A percentile compares a stretch with the other conserved stretches of the same genome.
Conservation (phyloP, 2,797 vertebrate species). For the Acipenser ruthenus region DNA sequence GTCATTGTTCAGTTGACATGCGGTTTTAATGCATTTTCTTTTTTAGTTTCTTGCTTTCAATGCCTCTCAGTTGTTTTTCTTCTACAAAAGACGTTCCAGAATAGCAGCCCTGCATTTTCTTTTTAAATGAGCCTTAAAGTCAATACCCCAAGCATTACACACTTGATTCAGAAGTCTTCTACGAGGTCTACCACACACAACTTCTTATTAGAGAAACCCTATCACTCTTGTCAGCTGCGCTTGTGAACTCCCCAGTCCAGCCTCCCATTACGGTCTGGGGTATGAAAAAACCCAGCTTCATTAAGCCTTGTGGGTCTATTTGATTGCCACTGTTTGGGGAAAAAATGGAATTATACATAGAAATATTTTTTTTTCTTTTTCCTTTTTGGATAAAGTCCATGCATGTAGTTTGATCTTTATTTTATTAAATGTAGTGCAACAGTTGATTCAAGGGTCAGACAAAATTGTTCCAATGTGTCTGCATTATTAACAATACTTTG, state of each 20-base stretch:
- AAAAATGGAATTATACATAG: slow-evolving; percentile 9
- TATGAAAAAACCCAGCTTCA: slow-evolving; percentile 14
- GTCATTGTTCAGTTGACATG: slow-evolving; percentile 15
- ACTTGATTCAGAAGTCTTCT: slow-evolving; percentile 21
- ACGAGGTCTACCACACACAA: slow-evolving; percentile 22
- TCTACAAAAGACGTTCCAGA: slow-evolving; percentile 11
- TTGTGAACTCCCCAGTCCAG: slow-evolving; percentile 8
- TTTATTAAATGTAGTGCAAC: slow-evolving; percentile 19
- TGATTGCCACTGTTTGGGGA: slow-evolving; percentile 26
- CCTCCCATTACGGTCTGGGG: slow-evolving; percentile 12
- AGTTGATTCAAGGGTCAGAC: slow-evolving; percentile 23
- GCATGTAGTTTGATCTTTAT: slow-evolving; percentile 23
- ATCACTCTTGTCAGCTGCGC: slow-evolving; percentile 17
- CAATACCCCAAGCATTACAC: slow-evolving; percentile 18
- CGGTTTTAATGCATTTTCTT: slow-evolving; percentile 12
- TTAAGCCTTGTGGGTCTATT: slow-evolving; percentile 17
- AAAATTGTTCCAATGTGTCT: slow-evolving; percentile 23
- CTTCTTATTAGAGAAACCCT: slow-evolving; percentile 18
- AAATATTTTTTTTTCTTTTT: slow-evolving; percentile 3
- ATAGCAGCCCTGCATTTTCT: slow-evolving; percentile 19
- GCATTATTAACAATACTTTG: slow-evolving; percentile 21
- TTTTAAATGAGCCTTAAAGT: slow-evolving; percentile 25
- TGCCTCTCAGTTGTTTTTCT: background rate
- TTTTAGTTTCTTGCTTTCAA: slow-evolving; percentile 14
- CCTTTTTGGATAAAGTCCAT: slow-evolving; percentile 20